phyloP scores from a whole-genome alignment of 92 coral and sea anemone genomes.

The Paragorgia papillata region DNA sequence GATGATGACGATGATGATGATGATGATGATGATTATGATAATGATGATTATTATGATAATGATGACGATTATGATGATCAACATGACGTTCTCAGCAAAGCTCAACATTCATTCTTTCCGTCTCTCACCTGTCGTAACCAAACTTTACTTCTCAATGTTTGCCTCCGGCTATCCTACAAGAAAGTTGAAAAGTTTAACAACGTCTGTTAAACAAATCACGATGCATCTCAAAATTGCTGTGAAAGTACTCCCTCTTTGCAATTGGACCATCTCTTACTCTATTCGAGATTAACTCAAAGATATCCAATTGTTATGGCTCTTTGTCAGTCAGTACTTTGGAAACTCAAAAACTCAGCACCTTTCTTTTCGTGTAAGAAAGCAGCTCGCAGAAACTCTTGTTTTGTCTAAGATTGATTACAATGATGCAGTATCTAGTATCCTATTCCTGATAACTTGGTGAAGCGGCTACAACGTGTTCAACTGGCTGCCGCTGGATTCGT shows the following conservation, averaged over 20 bases:
- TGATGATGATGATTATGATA: background rate
- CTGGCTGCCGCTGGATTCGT: constrained; percentile 42
- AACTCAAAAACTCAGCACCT: constrained; percentile 45
- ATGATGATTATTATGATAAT: background rate
- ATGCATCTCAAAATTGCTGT: too few relatives aligned
- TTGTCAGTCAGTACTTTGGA: constrained; percentile 32
- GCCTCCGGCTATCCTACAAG: constrained; percentile 77
- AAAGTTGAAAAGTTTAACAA: background rate
- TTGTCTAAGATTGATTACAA: constrained; percentile 37
- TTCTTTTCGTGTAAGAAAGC: constrained; percentile 47
- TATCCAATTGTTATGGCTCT: constrained; percentile 42
- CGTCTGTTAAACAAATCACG: too few relatives aligned
- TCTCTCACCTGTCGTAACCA: constrained; percentile 79
- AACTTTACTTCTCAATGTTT: constrained; percentile 78
- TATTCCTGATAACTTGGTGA: constrained; percentile 7
- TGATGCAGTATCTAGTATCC: constrained; percentile 41
- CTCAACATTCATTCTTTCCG: background rate
- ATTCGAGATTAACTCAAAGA: constrained; percentile 24
- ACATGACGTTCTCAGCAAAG: too few relatives aligned
- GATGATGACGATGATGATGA: background rate
- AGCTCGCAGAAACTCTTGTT: constrained; percentile 41
- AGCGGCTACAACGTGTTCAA: constrained; percentile 32
- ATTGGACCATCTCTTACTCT: too few relatives aligned
- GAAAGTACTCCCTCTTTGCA: too few relatives aligned
- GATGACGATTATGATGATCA: background rate